phyloP scores from a whole-genome alignment of 2,888 invertebrate genomes.

The Drosophila anomelani region DNA sequence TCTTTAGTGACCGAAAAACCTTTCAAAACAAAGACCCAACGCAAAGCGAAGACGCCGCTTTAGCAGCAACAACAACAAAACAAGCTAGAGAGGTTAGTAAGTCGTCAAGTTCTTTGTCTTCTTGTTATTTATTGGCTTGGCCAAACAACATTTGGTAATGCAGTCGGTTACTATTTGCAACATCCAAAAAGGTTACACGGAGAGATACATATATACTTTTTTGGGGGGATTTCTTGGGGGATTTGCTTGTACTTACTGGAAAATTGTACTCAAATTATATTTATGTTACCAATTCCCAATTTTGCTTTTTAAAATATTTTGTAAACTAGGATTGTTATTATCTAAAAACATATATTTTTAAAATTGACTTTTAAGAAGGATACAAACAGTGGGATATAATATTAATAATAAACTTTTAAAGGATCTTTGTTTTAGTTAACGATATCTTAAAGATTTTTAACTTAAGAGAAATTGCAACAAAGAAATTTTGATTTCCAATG shows the following conservation, averaged over 20 bases:
- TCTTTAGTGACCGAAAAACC: conserved; percentile 30
- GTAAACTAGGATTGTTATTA: too few relatives aligned
- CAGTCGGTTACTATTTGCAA: conserved; percentile 8
- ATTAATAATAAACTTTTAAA: too few relatives aligned
- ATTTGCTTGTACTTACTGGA: background rate
- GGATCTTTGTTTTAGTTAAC: too few relatives aligned
- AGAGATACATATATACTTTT: too few relatives aligned
- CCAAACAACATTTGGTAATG: conserved; percentile 9
- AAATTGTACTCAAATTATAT: background rate
- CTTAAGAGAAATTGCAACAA: too few relatives aligned
- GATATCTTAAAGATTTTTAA: too few relatives aligned
- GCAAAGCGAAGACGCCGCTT: background rate
- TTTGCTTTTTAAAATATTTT: too few relatives aligned
- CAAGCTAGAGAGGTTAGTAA: conserved; percentile 34
- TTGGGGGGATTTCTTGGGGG: background rate
- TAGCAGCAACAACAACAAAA: conserved; percentile 3
- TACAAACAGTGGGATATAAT: too few relatives aligned
- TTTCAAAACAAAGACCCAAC: conserved; percentile 1
- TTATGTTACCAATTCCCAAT: too few relatives aligned
- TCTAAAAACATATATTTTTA: too few relatives aligned
- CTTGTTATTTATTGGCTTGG: conserved; percentile 1
- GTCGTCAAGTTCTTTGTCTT: conserved; percentile 32
- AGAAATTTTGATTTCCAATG: too few relatives aligned
- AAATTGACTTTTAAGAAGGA: too few relatives aligned
- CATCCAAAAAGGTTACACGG: conserved; percentile 6